These are phyloP conservation scores for Cynopterus brachyotis DNA, from an alignment of 2,113 vertebrate genomes.

Conservation along the genomic window DNA sequence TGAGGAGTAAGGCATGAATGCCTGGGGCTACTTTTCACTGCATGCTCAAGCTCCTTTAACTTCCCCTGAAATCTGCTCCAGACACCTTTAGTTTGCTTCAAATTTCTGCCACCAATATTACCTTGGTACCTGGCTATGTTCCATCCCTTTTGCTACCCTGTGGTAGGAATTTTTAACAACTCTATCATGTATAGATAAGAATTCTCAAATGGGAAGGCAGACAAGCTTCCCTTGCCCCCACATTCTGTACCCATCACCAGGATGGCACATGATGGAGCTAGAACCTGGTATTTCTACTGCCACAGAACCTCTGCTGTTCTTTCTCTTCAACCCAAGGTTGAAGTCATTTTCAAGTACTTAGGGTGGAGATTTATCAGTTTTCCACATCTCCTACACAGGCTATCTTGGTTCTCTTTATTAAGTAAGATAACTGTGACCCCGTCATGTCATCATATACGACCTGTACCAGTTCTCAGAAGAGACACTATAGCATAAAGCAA, in stretches of 20 bases:
- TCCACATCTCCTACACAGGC: not conserved
- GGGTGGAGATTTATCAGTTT: not conserved
- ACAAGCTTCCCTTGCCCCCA: not conserved
- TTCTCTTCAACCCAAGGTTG: not conserved
- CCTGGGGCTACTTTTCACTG: not conserved
- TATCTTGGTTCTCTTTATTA: conserved; percentile 8
- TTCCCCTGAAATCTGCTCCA: not conserved
- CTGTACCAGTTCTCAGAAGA: not conserved
- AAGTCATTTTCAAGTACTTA: not conserved
- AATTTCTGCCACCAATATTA: not conserved
- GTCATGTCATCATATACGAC: not conserved
- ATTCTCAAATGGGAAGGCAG: not conserved
- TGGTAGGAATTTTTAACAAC: not conserved
- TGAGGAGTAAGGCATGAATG: not conserved
- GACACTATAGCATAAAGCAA: not conserved
- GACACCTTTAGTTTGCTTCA: not conserved
- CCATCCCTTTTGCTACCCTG: not conserved
- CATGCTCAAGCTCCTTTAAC: not conserved
- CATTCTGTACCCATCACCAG: not conserved
- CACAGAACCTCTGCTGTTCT: not conserved
- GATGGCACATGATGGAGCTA: not conserved
- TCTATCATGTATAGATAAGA: not conserved
- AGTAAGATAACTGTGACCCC: not conserved
- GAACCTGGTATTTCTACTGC: not conserved
- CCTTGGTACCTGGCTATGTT: not conserved